phyloP scores from a whole-genome alignment of 2,797 vertebrate genomes.

The Tarsius wallacei region DNA sequence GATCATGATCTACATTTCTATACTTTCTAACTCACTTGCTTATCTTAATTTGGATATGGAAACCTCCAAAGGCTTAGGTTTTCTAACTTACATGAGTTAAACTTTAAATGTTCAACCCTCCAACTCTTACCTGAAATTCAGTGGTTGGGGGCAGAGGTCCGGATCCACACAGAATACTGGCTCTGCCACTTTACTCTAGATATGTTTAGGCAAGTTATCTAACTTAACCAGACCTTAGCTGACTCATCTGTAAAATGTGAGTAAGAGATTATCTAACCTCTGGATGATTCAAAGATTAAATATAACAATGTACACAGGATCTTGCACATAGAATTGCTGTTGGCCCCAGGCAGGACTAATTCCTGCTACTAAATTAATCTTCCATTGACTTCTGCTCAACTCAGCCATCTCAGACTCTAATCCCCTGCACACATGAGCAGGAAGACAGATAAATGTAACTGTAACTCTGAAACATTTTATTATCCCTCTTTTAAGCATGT shows the following conservation, averaged over 20 bases:
- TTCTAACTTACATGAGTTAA: slow-evolving; percentile 1
- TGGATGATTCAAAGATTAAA: slow-evolving; percentile 3
- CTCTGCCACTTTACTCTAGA: slow-evolving; percentile 43
- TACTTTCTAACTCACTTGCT: slow-evolving; percentile 55
- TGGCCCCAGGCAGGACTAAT: neutral
- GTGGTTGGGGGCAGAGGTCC: neutral
- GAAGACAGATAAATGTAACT: neutral
- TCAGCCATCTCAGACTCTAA: neutral
- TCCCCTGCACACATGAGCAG: neutral
- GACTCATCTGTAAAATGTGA: slow-evolving; percentile 49
- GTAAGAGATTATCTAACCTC: slow-evolving; percentile 32
- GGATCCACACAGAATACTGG: slow-evolving; percentile 4
- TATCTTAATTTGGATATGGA: slow-evolving; percentile 39
- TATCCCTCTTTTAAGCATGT: neutral
- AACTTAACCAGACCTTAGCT: neutral
- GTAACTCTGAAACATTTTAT: slow-evolving; percentile 1
- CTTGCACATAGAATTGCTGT: slow-evolving; percentile 9
- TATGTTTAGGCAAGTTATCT: slow-evolving; percentile 45
- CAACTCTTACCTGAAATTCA: neutral
- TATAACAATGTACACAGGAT: neutral
- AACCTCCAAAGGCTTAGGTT: neutral
- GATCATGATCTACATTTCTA: neutral
- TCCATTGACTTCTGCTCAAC: neutral
- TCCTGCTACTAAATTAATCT: slow-evolving; percentile 44
- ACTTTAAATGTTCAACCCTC: slow-evolving; percentile 20